Conservation (phyloP, 2,888 invertebrate genomes). For the Microplitis deprimator region DNA sequence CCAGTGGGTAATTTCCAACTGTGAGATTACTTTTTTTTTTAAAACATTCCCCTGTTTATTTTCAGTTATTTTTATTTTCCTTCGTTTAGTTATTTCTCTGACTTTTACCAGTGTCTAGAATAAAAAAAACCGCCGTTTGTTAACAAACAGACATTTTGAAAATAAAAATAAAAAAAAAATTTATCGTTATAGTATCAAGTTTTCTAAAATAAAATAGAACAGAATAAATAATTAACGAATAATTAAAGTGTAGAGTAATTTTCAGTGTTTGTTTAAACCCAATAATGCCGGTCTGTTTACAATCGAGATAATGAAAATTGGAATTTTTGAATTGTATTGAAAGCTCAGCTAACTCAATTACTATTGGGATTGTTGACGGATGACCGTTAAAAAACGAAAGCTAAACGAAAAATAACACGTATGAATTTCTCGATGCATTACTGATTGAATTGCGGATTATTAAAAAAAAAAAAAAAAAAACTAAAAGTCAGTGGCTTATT, state of each 20-base stretch:
- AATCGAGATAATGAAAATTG: conserved; percentile 14
- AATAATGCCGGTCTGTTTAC: conserved; percentile 7
- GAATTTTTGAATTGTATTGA: conserved; percentile 19
- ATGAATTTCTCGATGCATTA: conserved; percentile 1
- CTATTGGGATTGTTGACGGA: conserved; percentile 10
- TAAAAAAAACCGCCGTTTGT: neutral
- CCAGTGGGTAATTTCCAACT: conserved; percentile 25
- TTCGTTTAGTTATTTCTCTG: neutral
- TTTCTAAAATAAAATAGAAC: too few species aligned
- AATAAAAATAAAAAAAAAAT: neutral
- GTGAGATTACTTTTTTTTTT: conserved; percentile 24
- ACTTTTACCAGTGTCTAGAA: neutral
- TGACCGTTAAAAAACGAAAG: conserved; percentile 9
- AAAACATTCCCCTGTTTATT: conserved; percentile 12
- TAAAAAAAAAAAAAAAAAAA: neutral
- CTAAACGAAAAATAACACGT: neutral
- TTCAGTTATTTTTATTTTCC: neutral
- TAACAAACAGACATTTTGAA: neutral
- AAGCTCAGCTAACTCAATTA: conserved; percentile 25
- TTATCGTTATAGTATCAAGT: neutral
- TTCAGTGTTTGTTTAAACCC: conserved; percentile 12
- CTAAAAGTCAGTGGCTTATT: neutral
- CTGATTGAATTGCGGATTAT: conserved; percentile 14
- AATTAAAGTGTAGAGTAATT: neutral
- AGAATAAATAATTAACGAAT: neutral